Evolutionary conservation across 2,113 vertebrate genomes (phyloP).

Genomic region (zebrafish (Danio rerio)): GRCz12tu NC_133192.1:19152001-19152500

Average conservation of each 20-base stretch:
- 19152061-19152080: not conserved
- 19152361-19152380: conserved; percentile 75
- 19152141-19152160: conserved; percentile 72
- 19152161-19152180: conserved; percentile 86
- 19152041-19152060: not conserved
- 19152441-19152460: conserved; percentile 71
- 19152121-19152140: not conserved
- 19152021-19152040: not conserved
- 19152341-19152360: conserved; percentile 73
- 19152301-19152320: conserved; percentile 66
- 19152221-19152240: conserved; percentile 80
- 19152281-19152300: conserved; percentile 86
- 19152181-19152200: conserved; percentile 84
- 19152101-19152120: not conserved
- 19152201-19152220: conserved; percentile 82
- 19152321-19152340: conserved; percentile 66
- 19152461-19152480: not conserved
- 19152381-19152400: conserved; percentile 77
- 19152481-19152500: no score
- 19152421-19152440: conserved; percentile 80
- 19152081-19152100: not conserved
- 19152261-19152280: conserved; percentile 85
- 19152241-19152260: conserved; percentile 76
- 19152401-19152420: conserved; percentile 77
- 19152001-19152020: no score